Evolutionary conservation across 2,888 invertebrate species (phyloP), one percentile per base, ranked within the genome.

Genomic region (Agriopis leucophaearia): DNA sequence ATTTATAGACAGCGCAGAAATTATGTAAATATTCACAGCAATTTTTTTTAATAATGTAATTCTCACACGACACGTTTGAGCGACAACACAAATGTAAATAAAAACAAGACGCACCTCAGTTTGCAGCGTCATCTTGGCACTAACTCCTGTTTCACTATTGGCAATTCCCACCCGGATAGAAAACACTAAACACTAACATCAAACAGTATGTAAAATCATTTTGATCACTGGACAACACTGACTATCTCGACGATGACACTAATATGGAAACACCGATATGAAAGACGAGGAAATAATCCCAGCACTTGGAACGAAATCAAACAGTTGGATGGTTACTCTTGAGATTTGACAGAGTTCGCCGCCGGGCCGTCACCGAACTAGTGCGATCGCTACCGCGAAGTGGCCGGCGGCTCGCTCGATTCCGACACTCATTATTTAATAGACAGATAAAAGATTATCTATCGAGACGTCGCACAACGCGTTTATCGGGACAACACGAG

Each of bases 361-460:
- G 62, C 66, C 72, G 70, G 69, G 81, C 74, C 70, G 80, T 78
- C 79, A 79, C 78, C 67, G 72, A 75, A 82, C 81, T 79, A 81
- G 78, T 78, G 75, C 81, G 79, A 66, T 66, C 79, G 77, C 78
- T 72, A 78, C 75, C 70, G 75, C 74, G 70, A 76, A 84, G 79
- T 86, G 87, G 72, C 79, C 80, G 81, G 69, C 74, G 79, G 81
- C 79, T 78, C 81, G 79, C 78, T 75, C 66, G 73, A 54, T 69
- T 77, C 73, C 81, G 76, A 66, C 81, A 79, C 88, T 89, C 90
- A 90, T 91, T 92, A 92, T 89, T 92, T 89, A 92, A 91, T 91
- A 88, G 86, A 74, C 88, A 87, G 91, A 92, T 91, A 92, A 92
- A 91, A 90, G 90, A 92, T 92, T 90, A 92, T 91, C 91, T 90